phyloP scores from a whole-genome alignment of 2,888 invertebrate genomes.

The Dicyrtoma fusca region DNA sequence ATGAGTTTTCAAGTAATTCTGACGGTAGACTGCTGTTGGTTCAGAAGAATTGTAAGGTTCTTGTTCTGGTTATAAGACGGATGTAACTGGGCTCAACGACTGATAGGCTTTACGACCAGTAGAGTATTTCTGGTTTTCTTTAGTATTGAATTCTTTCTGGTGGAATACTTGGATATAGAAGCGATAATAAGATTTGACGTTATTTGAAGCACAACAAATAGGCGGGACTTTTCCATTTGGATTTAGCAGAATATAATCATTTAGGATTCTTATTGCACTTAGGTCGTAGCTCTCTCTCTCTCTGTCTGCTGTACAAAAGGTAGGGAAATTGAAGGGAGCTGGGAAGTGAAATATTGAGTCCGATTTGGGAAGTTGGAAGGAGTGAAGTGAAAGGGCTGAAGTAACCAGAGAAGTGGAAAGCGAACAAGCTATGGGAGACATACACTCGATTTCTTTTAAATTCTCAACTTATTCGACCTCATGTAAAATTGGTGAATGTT shows the following conservation, averaged over 20 bases:
- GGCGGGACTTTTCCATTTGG: constrained; percentile 8
- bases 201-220: constrained; percentile 7
- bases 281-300: background rate
- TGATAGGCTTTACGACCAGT: no score
- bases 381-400: background rate
- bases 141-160: no score
- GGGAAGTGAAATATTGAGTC: constrained; percentile 19
- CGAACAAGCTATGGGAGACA: constrained; percentile 2
- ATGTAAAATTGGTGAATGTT: background rate
- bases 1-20: no score
- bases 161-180: no score
- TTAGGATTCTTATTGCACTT: no score
- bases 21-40: no score
- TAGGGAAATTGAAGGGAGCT: background rate
- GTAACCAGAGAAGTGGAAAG: constrained; percentile 18
- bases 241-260: no score
- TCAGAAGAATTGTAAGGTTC: no score
- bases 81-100: no score
- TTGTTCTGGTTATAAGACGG: no score
- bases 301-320: background rate
- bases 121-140: no score
- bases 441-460: constrained; percentile 25
- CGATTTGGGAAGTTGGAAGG: constrained; percentile 14
- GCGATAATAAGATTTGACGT: no score
- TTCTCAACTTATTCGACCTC: constrained; percentile 8